Percentiles rank a stretch among this genome's conserved stretches.
phyloP scores from a whole-genome alignment of 2,113 vertebrate species.

The Falcunculus frontatus region DNA sequence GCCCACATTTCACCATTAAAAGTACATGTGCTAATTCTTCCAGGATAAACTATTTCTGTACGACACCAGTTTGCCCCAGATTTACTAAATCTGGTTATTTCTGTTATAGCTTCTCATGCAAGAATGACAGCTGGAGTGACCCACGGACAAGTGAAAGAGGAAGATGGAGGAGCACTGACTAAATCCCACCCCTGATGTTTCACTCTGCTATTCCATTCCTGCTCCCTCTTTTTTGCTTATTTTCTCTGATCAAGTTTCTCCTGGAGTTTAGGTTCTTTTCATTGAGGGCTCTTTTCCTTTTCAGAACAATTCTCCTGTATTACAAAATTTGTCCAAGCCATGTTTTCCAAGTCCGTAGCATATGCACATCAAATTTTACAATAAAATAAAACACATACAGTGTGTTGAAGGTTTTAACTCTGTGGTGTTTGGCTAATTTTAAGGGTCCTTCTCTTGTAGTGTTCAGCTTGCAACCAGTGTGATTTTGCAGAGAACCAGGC shows the following conservation, averaged over 20 bases:
- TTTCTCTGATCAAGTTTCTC: background rate
- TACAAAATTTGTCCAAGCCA: background rate
- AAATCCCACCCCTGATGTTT: background rate
- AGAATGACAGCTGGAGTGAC: background rate
- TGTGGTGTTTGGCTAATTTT: fast-evolving
- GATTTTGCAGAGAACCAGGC: background rate
- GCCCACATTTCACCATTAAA: background rate
- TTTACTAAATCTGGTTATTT: background rate
- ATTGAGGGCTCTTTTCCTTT: background rate
- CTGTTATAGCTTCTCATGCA: background rate
- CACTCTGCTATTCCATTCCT: background rate
- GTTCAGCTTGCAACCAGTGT: background rate
- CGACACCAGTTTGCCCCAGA: background rate
- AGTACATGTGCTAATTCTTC: background rate
- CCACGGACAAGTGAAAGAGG: background rate
- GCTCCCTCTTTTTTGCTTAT: background rate
- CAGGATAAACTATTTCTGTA: background rate
- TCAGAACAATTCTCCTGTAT: background rate
- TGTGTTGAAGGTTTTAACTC: background rate
- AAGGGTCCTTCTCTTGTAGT: background rate
- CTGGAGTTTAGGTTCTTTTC: background rate
- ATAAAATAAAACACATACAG: background rate
- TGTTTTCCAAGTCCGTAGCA: background rate
- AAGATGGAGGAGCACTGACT: background rate
- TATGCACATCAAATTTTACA: background rate